Base-by-base conservation (phyloP, 2,888 invertebrate species). In the Acleris literana region DNA sequence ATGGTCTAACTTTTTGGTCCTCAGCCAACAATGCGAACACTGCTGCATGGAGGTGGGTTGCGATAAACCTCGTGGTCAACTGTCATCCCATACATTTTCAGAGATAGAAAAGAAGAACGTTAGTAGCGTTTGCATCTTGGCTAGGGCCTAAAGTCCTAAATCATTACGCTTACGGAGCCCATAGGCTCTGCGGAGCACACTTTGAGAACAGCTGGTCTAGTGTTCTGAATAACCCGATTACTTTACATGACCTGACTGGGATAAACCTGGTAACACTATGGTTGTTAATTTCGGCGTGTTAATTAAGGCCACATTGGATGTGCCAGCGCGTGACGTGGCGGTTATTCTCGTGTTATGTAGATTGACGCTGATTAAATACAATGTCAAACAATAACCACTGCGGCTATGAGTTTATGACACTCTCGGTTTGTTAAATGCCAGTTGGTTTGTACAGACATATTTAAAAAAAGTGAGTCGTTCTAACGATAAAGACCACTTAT, bases 311-410 rank as follows among this genome's bases (percentile, higher is more conserved):
- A 61, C 17, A 57, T 44, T 51, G 53, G 18, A 60, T 29, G 49
- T 61, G 46, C 39, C 44, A 65, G 66, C 57, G 57, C 57, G 57
- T 66, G 57, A 66, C 65, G 65, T 39, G 51, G 33, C 46, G 25
- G 56, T 57, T 66, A 66, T 66, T 66, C 65, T 48, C 46, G 66
- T 33, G 61, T 60, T 62, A 66, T 56, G 62, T 66, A 66, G 66
- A 66, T 66, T 66, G 66, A 22, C 52, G 66, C 55, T 66, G 66
- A 66, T 66, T 66, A 66, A 66, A 66, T 65, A 61, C 62, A 66
- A 66, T 66, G 66, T 66, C 66, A 66, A 57, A 66, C 66, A 66
- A 66, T 54, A 58, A 29, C 29, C 18, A 51, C 43, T 20, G 25
- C 49, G 46, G 44, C 33, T 61, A 39, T 54, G 17, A 54, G 53